Percentiles rank a stretch among this genome's conserved stretches.
These are phyloP conservation scores for Allolobophora icterica DNA, from an alignment of 2,888 invertebrate species.

Conservation along the genomic window DNA sequence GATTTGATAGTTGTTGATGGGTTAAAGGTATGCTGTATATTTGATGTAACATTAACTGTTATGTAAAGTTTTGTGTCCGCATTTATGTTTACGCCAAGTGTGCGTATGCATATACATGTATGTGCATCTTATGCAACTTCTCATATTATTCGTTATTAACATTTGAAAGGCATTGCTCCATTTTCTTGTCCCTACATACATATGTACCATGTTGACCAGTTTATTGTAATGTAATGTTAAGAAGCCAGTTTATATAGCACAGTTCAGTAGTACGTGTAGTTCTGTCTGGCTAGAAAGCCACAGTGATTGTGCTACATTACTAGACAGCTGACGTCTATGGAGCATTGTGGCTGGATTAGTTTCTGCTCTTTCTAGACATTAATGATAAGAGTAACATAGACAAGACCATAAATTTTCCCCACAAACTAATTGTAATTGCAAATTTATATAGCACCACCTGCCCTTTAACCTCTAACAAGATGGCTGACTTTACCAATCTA, in stretches of 20 bases:
- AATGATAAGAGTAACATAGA: too few species aligned
- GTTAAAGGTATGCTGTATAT: background rate
- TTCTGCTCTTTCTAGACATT: too few species aligned
- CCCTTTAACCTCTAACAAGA: too few species aligned
- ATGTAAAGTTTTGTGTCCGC: background rate
- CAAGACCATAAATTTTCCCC: too few species aligned
- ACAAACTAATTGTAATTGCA: too few species aligned
- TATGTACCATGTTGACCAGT: background rate
- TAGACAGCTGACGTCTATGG: too few species aligned
- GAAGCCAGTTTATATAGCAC: background rate
- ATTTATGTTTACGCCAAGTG: background rate
- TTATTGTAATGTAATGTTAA: background rate
- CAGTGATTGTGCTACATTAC: too few species aligned
- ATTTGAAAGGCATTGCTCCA: background rate
- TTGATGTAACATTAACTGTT: background rate
- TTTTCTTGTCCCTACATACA: background rate
- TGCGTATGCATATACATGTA: too few species aligned
- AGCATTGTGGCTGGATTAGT: too few species aligned
- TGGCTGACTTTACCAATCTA: too few species aligned
- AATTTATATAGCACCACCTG: too few species aligned
- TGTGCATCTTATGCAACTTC: background rate
- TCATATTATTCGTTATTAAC: background rate
- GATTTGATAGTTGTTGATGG: background rate
- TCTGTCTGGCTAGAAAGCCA: background rate
- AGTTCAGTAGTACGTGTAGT: background rate